These are phyloP conservation scores for Trachelus stipa DNA, from an alignment of 2,888 invertebrate species.

Conservation along the genomic window DNA sequence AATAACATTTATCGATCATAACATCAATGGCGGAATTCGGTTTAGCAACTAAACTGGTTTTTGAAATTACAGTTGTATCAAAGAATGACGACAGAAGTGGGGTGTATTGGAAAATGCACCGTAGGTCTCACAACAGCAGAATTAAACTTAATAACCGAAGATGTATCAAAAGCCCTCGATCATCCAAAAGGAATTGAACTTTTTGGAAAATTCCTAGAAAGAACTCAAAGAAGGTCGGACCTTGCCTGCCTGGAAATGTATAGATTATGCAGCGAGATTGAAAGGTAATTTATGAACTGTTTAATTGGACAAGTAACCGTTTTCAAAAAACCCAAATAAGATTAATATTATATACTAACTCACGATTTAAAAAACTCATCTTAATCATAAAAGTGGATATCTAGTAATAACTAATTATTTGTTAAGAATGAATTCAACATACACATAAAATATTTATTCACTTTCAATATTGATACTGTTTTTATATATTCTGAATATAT, in stretches of 20 bases:
- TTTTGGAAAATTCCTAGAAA: slow-evolving; percentile 10
- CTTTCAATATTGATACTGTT: background rate
- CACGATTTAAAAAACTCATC: no score
- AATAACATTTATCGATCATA: background rate
- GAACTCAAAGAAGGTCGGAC: slow-evolving; percentile 11
- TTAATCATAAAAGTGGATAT: background rate
- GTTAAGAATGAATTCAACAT: background rate
- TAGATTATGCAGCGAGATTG: slow-evolving; percentile 14
- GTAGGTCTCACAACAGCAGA: slow-evolving; percentile 13
- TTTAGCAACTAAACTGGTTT: background rate
- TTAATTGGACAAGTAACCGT: background rate
- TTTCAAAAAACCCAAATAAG: background rate
- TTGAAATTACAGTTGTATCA: background rate
- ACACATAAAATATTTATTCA: no score
- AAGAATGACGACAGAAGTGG: slow-evolving; percentile 3
- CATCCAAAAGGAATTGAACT: slow-evolving; percentile 15
- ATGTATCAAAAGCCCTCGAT: slow-evolving; percentile 15
- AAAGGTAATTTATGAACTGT: slow-evolving; percentile 6
- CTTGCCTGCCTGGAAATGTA: slow-evolving; percentile 17
- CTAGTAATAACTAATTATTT: background rate
- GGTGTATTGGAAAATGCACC: slow-evolving; percentile 22
- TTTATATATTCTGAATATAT: background rate
- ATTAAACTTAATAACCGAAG: slow-evolving; percentile 15
- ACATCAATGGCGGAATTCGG: background rate
- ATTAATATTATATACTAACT: background rate